Evolutionary conservation across 2,888 invertebrate genomes (phyloP).

Genomic region (Drosophila testacea): DNA sequence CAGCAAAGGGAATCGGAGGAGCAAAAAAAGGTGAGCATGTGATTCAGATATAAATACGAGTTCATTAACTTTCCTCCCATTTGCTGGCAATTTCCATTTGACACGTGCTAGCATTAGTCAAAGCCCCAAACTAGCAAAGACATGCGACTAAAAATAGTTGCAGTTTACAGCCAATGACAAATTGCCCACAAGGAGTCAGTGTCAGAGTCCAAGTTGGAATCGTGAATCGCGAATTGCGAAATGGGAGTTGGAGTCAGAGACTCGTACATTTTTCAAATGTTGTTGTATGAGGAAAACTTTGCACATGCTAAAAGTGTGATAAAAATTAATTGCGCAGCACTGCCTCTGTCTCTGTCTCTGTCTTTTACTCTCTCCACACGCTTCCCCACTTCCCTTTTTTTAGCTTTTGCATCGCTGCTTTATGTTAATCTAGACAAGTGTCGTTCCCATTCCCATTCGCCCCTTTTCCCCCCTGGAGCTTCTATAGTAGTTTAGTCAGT

Average conservation of each 20-base stretch:
- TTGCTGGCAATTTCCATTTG: slow-evolving; percentile 24
- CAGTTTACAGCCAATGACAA: slow-evolving; percentile 61
- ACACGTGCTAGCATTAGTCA: slow-evolving; percentile 72
- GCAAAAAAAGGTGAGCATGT: slow-evolving; percentile 57
- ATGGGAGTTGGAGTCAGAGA: slow-evolving; percentile 7
- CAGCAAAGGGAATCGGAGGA: slow-evolving; percentile 21
- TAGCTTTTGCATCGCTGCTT: slow-evolving; percentile 47
- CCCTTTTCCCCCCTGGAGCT: slow-evolving; percentile 7
- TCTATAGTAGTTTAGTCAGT: slow-evolving; percentile 59
- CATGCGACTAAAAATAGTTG: slow-evolving; percentile 60
- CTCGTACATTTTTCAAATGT: slow-evolving; percentile 45
- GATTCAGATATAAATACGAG: slow-evolving; percentile 33
- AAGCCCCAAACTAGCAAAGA: slow-evolving; percentile 58
- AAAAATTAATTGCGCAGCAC: slow-evolving; percentile 84
- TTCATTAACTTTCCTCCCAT: slow-evolving; percentile 64
- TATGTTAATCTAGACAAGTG: slow-evolving; percentile 71
- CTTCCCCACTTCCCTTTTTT: not conserved
- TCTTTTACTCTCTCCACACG: not conserved
- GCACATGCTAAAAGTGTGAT: slow-evolving; percentile 82
- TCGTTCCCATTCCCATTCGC: slow-evolving; percentile 39
- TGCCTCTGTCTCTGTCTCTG: slow-evolving; percentile 30
- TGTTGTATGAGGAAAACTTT: slow-evolving; percentile 40
- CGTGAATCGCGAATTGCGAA: slow-evolving; percentile 1
- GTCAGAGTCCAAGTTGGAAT: slow-evolving; percentile 6
- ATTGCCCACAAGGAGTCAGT: slow-evolving; percentile 53